Conservation (phyloP, 2,888 invertebrate genomes). For the Uloborus plumipes region DNA sequence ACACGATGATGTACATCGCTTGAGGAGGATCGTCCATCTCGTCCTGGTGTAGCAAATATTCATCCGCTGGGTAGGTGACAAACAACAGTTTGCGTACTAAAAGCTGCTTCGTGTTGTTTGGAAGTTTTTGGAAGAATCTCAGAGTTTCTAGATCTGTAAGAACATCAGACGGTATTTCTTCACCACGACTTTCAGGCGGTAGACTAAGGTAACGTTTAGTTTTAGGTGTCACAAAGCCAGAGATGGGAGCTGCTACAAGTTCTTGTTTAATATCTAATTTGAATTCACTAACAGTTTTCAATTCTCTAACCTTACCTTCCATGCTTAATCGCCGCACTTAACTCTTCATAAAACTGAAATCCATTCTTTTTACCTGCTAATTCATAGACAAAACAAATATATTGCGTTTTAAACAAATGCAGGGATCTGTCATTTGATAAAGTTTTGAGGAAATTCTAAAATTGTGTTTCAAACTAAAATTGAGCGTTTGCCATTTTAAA, state of each 20-base stretch:
- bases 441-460: too few species aligned
- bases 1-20: conserved; percentile 21
- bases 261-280: conserved; percentile 5
- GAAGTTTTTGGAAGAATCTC: conserved; percentile 30
- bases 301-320: too few species aligned
- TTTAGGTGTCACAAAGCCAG: conserved; percentile 16
- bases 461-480: too few species aligned
- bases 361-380: too few species aligned
- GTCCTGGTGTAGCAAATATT: conserved; percentile 17
- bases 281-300: too few species aligned
- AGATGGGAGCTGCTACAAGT: background rate
- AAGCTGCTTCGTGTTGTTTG: conserved; percentile 7
- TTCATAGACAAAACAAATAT: too few species aligned
- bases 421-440: too few species aligned
- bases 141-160: conserved; percentile 32
- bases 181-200: background rate
- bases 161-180: background rate
- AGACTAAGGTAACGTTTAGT: conserved; percentile 30
- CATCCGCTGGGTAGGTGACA: background rate
- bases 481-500: too few species aligned
- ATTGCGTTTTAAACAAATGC: too few species aligned
- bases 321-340: too few species aligned
- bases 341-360: too few species aligned
- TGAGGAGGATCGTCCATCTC: background rate
- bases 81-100: conserved; percentile 17